Base-by-base conservation (phyloP, 2,113 vertebrate genomes). In the Phyllostomus discolor region DNA sequence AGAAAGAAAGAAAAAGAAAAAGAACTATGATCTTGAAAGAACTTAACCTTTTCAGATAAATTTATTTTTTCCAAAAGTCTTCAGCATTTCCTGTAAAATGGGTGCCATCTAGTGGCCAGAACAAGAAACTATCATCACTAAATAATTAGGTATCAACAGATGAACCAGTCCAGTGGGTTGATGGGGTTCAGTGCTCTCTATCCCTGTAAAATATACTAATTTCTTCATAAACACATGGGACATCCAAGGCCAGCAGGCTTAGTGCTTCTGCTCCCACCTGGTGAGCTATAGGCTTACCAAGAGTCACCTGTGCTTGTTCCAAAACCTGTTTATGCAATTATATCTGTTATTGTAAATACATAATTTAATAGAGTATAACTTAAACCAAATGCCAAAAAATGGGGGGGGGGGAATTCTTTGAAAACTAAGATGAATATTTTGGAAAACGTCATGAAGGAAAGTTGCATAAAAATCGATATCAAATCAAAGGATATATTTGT, bases 91-190 rank as follows among this genome's bases (percentile, higher is more conserved):
- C 88, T 94, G 83, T 90, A 80, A 95, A 96, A 94, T 0, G 64
- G 94, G 91, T 89, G 96, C 97, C 97, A 98, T 82, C 97, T 97
- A 96, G 97, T 97, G 97, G 95, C 64, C 70, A 83, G 0, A 92
- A 88, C 26, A 86, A 96, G 94, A 92, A 94, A 96, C 43, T 66
- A 52, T 35, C 1, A 0, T 73, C 89, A 94, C 64, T 73, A 84
- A 72, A 70, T 73, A 73, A 75, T 35, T 15, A 88, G 57, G n/a
- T n/a, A 62, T 19, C 19, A 78, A 38, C 31, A 62, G 12, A 12
- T n/a, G 62, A 94, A 28, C 41, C 19, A 69, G 38, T 15, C 11
- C 54, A 83, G 59, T 10, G 59, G 52, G 26, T 6, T 43, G 64
- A 35, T 38, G 24, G 57, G 15, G 43, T 22, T 11, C 2, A 31